Evolutionary conservation across 2,888 invertebrate species (phyloP), one percentile per base, ranked within the genome.

Genomic region (Hanleya hanleyi): DNA sequence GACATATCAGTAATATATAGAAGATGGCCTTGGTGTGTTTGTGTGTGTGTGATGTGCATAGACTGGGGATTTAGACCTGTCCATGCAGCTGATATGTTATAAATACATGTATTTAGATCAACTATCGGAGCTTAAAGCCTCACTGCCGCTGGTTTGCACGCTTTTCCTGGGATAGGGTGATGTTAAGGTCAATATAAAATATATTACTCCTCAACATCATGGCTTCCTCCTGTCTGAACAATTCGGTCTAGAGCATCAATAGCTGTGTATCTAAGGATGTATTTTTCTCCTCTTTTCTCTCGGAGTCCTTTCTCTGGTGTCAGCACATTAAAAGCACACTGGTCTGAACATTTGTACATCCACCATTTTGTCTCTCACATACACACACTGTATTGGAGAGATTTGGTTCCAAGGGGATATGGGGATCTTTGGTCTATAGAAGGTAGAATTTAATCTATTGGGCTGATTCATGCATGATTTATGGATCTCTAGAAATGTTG

Each of bases 101-200:
- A n/a, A n/a, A n/a, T n/a, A n/a, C n/a, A n/a, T n/a, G n/a, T n/a
- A n/a, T n/a, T n/a, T n/a, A n/a, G n/a, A n/a, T n/a, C n/a, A n/a
- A n/a, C n/a, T n/a, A n/a, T n/a, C n/a, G n/a, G n/a, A n/a, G n/a
- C n/a, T n/a, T n/a, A n/a, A n/a, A n/a, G n/a, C n/a, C n/a, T n/a
- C n/a, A n/a, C n/a, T n/a, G n/a, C n/a, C n/a, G n/a, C n/a, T n/a
- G n/a, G n/a, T n/a, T n/a, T n/a, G n/a, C n/a, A n/a, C n/a, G n/a
- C n/a, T n/a, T n/a, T n/a, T n/a, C n/a, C n/a, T n/a, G n/a, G n/a
- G n/a, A n/a, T n/a, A n/a, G 57, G 57, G 29, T 57, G 32, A 57
- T 57, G 57, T 22, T 22, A 22, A 57, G 57, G 57, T 57, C 57
- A 57, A 57, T 57, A 57, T 57, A 57, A 57, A 57, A 57, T 57